Conservation (phyloP, 2,888 invertebrate genomes). For the Cantharis flavilabris region DNA sequence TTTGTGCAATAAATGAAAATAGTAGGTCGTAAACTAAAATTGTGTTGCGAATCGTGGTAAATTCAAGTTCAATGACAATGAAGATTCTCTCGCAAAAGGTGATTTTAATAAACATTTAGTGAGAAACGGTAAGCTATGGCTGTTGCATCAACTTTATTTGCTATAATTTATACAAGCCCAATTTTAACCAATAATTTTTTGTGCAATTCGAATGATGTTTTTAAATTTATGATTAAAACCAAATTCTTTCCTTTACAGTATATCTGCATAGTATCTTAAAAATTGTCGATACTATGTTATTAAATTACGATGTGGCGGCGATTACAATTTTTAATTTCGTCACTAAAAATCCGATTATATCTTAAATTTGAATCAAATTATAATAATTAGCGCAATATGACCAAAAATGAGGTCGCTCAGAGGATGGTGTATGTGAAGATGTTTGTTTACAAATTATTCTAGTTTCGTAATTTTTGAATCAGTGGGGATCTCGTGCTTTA, state of each 20-base stretch:
- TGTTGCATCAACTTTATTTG: neutral
- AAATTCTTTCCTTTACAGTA: neutral
- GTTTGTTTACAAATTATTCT: neutral
- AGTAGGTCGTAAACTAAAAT: constrained; percentile 5
- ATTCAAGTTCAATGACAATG: constrained; percentile 11
- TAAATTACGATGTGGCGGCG: neutral
- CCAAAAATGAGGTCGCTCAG: neutral
- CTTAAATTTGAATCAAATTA: neutral
- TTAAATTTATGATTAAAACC: neutral
- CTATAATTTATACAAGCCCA: neutral
- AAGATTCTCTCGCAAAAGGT: neutral
- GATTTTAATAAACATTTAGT: neutral
- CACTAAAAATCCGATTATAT: neutral
- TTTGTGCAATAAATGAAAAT: constrained; percentile 8
- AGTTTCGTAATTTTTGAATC: neutral
- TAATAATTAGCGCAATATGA: neutral
- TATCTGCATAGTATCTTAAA: neutral
- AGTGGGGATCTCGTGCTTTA: neutral
- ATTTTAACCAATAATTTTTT: neutral
- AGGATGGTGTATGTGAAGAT: neutral
- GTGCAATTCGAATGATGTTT: neutral
- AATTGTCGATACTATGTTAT: neutral
- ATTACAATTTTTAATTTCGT: neutral
- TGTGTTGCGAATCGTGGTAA: neutral
- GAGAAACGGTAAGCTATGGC: neutral